Evolutionary conservation across 1,140 invertebrate genomes (phyloP), one percentile per base, ranked within the genome.

Genomic region (Lordiphosa stackelbergi): DNA sequence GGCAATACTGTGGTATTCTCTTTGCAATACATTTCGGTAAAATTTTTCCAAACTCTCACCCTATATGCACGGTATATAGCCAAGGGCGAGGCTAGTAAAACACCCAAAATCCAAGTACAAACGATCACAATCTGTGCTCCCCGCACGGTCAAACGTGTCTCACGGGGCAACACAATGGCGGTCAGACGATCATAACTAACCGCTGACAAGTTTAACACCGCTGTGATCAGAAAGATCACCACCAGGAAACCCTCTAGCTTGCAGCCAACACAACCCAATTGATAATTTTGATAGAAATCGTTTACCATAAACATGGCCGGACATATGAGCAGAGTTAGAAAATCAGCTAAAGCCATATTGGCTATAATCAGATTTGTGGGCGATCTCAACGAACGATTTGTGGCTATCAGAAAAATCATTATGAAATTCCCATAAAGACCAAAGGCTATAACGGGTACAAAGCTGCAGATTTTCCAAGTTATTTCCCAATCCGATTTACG

Each of bases 171-270:
- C 0, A 94, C 92, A 19, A 96, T 94, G 5, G 94, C 94, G 6
- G 94, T 92, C 10, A 96, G 89, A 13, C 95, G 90, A 84, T 96
- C 94, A 52, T 95, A 93, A n/a, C 93, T 95, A 28, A 96, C 93
- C 4, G 92, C 90, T 11, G 94, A 93, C 40, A 97, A 89, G 34
- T 93, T 95, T 40, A 94, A 92, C 0, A 96, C 93, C 48, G 92
- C 93, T 3, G 92, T 90, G 31, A 95, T 86, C 3, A 95, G 88
- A 42, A 94, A 89, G 3, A 91, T 88, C 45, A 90, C 92, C 84
- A 94, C 91, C 3, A 93, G 69, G 60, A 92, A 92, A 7, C 91
- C 93, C 81, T 94, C 93, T 52, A 91, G 87, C 65, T 91, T 90
- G 71, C 93, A 95, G 8, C 93, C 93, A 36, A 92, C 88, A 6